Conservation (phyloP, 2,797 vertebrate genomes). For the Rachycentron canadum region DNA sequence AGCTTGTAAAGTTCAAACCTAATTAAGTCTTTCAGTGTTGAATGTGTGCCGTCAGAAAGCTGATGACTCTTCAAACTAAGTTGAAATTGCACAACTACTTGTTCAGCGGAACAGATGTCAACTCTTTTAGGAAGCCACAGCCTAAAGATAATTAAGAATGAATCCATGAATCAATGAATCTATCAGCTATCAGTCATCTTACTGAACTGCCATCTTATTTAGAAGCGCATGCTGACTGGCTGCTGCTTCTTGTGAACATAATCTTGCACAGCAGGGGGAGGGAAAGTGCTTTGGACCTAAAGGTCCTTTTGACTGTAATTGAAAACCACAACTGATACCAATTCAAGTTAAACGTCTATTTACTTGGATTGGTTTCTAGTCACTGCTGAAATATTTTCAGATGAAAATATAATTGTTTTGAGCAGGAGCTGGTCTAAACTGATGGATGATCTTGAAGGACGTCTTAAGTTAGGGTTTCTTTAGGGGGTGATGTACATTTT, state of each 20-base stretch:
- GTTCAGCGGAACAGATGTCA: too few relatives aligned
- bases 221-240: background rate
- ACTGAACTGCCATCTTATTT: background rate
- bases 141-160: background rate
- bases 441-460: background rate
- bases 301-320: background rate
- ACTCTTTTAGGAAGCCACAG: background rate
- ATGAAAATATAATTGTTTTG: background rate
- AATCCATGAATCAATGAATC: background rate
- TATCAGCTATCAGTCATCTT: background rate
- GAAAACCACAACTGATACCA: background rate
- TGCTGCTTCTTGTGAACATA: background rate
- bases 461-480: background rate
- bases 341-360: background rate
- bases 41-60: background rate
- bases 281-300: background rate
- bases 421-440: background rate
- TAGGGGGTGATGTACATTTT: background rate
- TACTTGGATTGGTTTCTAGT: background rate
- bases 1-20: background rate
- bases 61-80: too few relatives aligned
- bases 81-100: too few relatives aligned
- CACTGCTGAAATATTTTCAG: background rate
- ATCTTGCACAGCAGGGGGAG: slow-evolving; percentile 44
- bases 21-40: background rate